These are phyloP conservation scores for Actinia tenebrosa DNA, from an alignment of 64 coral and sea anemone species.

Conservation along the genomic window DNA sequence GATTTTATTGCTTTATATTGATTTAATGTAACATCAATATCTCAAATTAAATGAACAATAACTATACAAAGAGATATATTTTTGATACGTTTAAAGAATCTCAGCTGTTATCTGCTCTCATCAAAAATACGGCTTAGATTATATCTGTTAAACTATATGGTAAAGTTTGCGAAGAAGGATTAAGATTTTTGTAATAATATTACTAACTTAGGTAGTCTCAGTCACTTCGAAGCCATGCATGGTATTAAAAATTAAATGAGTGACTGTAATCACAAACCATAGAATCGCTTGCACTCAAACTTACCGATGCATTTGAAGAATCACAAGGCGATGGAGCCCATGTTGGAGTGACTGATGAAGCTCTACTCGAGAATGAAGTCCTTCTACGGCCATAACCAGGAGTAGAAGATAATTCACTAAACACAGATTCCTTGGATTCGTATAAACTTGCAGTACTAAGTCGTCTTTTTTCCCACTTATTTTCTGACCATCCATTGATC, in stretches of 20 bases:
- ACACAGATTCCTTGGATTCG: constrained; percentile 86
- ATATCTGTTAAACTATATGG: neutral
- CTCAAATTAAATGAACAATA: neutral
- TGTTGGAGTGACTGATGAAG: constrained; percentile 31
- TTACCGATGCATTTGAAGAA: constrained; percentile 60
- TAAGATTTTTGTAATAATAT: neutral
- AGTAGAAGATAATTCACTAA: constrained; percentile 61
- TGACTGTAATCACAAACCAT: neutral
- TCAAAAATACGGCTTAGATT: neutral
- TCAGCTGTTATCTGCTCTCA: neutral
- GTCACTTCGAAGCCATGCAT: constrained; percentile 60
- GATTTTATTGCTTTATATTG: neutral
- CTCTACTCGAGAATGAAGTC: constrained; percentile 67
- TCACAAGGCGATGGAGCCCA: constrained; percentile 38
- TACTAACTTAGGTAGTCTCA: constrained; percentile 24
- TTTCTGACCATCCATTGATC: constrained; percentile 75
- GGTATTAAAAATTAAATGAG: constrained; percentile 95
- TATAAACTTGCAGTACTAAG: constrained; percentile 94
- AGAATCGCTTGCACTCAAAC: constrained; percentile 1
- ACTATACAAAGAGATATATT: neutral
- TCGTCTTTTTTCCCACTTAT: constrained; percentile 90
- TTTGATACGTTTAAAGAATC: neutral
- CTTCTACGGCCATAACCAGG: constrained; percentile 55
- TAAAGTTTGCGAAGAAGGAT: neutral
- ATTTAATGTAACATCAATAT: neutral